A percentile compares a stretch with the other conserved stretches of the same genome.
These are phyloP conservation scores for Dicaeum eximium DNA, from an alignment of 2,113 vertebrate genomes.

Conservation along the genomic window DNA sequence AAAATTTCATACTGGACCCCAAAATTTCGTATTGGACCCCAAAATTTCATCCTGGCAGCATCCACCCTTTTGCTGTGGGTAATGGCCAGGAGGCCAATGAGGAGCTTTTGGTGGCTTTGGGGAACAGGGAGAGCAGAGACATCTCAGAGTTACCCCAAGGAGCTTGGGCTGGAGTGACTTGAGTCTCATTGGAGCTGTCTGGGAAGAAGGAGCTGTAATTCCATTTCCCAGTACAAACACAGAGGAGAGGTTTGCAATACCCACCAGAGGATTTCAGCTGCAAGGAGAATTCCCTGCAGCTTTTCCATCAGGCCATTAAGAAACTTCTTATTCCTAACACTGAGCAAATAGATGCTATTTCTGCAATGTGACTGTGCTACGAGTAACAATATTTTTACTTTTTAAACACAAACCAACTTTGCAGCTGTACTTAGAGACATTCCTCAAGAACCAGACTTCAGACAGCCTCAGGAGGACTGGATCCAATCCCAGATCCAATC, in stretches of 20 bases:
- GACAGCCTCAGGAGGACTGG: background rate
- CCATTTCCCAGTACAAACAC: background rate
- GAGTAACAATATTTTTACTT: background rate
- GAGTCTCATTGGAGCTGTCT: background rate
- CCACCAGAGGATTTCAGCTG: background rate
- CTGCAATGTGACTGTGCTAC: background rate
- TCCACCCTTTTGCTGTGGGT: background rate
- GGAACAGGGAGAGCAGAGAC: background rate
- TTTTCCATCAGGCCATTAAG: background rate
- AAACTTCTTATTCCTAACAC: background rate
- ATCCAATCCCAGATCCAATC: background rate
- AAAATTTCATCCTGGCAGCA: background rate
- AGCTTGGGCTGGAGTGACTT: background rate
- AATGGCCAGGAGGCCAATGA: rapidly evolving
- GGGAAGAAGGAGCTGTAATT: background rate
- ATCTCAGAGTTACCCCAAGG: background rate
- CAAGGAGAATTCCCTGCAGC: background rate
- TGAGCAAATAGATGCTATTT: background rate
- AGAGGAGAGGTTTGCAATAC: background rate
- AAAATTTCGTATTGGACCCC: background rate
- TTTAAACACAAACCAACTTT: background rate
- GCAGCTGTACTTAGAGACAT: background rate
- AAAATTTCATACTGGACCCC: background rate
- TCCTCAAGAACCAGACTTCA: background rate
- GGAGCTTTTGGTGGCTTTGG: background rate